A percentile compares a stretch with the other conserved stretches of the same genome.
These are phyloP conservation scores for Hydrolagus affinis DNA, from an alignment of 2,113 vertebrate genomes.

Conservation along the genomic window DNA sequence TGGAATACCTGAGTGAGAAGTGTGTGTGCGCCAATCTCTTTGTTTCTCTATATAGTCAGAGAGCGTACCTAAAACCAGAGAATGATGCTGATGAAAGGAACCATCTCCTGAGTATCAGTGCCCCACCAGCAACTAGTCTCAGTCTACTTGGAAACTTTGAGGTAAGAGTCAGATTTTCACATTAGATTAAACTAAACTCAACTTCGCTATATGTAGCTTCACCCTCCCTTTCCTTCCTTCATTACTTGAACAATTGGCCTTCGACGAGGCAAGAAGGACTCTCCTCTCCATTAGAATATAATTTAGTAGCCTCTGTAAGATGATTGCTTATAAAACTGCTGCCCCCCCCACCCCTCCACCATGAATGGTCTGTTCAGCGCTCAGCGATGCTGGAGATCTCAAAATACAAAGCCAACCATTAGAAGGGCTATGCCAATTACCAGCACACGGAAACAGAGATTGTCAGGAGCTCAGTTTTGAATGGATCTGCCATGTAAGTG, in stretches of 20 bases:
- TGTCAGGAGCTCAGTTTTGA: not conserved
- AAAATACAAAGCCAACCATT: not conserved
- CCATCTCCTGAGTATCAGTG: constrained; percentile 84
- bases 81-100: constrained; percentile 62
- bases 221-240: too few species aligned
- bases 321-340: too few species aligned
- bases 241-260: too few species aligned
- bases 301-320: too few species aligned
- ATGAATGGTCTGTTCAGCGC: too few species aligned
- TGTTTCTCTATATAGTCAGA: constrained; percentile 36
- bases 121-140: constrained; percentile 84
- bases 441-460: too few species aligned
- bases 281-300: too few species aligned
- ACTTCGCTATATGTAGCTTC: too few species aligned
- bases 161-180: constrained; percentile 55
- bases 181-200: too few species aligned
- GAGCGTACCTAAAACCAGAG: constrained; percentile 69
- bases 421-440: not conserved
- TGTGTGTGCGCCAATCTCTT: constrained; percentile 1
- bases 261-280: too few species aligned
- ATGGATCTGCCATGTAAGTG: not conserved
- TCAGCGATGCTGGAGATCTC: not conserved
- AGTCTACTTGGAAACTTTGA: constrained; percentile 98
- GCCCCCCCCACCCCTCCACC: too few species aligned
- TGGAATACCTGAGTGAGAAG: not conserved